Evolutionary conservation across 2,113 vertebrate genomes (phyloP), one percentile per base, ranked within the genome.

Genomic region (Grammomys surdaster): DNA sequence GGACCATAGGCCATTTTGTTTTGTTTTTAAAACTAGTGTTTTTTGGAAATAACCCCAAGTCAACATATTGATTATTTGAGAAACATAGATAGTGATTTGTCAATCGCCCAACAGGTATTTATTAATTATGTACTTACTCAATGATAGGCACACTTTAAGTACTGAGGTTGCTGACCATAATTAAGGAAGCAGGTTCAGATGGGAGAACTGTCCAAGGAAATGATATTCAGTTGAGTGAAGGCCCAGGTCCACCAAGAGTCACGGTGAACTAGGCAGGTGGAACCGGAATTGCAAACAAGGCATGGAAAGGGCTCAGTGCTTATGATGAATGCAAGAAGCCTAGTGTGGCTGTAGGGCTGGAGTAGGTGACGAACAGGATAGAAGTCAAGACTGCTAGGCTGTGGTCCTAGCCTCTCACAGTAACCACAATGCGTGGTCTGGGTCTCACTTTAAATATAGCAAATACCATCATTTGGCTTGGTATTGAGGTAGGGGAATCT

Each of bases 21-120:
- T 95, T 31, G 11, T 60, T 60, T 58, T 80, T 10, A 92, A 51
- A 63, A 63, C 0, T 31, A 20, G 73, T 48, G 8, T 56, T 82
- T 87, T 33, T 60, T 20, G 63, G 89, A 73, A 95, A 92, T 46
- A 58, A n/a, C 28, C 16, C 67, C 24, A 60, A 85, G 1, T 28
- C 46, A 75, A 95, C 73, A 92, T n/a, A 93, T 1, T 80, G 67
- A 93, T 76, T 95, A 81, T 72, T 54, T 91, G 78, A 67, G 84
- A 95, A 89, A 58, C 43, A 31, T 1, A 36, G 36, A 56, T 70
- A 51, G 84, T 20, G 46, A 56, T 69, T 63, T 96, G 46, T 69
- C 69, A 90, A 54, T 88, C n/a, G 12, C 67, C 14, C 51, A 67
- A 54, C 28, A 89, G 43, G 11, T 67, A 40, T 40, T 92, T 63